phyloP scores from a whole-genome alignment of 2,888 invertebrate genomes.

The Colletes collaris region DNA sequence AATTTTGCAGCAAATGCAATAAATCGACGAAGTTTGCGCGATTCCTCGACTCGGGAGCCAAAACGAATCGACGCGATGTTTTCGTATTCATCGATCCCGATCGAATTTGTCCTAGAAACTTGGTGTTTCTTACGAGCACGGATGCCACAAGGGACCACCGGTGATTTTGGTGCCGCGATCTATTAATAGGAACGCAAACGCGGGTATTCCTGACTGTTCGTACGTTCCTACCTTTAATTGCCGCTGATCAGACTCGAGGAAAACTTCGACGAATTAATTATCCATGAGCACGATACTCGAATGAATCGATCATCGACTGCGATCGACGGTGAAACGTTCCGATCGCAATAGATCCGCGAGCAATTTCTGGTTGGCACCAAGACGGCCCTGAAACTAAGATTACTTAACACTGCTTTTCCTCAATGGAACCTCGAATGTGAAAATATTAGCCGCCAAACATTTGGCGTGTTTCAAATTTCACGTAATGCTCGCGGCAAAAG shows the following conservation, averaged over 20 bases:
- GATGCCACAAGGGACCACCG: constrained; percentile 33
- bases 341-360: background rate
- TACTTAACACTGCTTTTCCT: no score
- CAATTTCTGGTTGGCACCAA: background rate
- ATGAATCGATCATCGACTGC: background rate
- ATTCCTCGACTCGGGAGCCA: no score
- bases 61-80: constrained; percentile 6
- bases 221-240: constrained; percentile 41
- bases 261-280: constrained; percentile 1
- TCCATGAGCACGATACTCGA: background rate
- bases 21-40: no score
- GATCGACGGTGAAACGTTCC: no score
- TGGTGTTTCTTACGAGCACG: constrained; percentile 28
- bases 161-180: constrained; percentile 38
- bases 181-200: constrained; percentile 58
- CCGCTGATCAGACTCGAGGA: constrained; percentile 11
- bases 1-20: no score
- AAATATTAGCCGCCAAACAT: no score
- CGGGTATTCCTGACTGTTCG: constrained; percentile 52
- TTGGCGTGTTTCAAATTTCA: no score
- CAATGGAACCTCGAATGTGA: no score
- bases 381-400: background rate
- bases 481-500: no score
- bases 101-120: constrained; percentile 35
- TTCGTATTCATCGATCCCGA: constrained; percentile 17